Evolutionary conservation across 2,113 vertebrate species (phyloP), one percentile per base, ranked within the genome.

Genomic region (Ctenomys sociabilis): DNA sequence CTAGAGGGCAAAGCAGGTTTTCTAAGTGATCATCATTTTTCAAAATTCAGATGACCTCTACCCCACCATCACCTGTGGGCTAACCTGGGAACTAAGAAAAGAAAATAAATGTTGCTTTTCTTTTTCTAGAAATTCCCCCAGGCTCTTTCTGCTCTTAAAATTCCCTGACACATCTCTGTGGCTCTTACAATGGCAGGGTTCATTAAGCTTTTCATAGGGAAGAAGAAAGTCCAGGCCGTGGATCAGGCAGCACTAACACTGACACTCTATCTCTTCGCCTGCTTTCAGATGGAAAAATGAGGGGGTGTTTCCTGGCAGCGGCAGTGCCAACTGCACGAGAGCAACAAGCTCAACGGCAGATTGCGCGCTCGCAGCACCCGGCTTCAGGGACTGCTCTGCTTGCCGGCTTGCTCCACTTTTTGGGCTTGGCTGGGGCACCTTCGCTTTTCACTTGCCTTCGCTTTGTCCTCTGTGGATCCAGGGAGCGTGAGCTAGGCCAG

Each of bases 241-340:
- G 93, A 57, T 32, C 59, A 26, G 95, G 78, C 94, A 94, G 91
- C 63, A 93, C 95, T 96, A 95, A 92, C 13, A 17, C 64, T 35
- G 88, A 64, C 11, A n/a, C 54, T 11, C 11, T 40, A 8, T 80
- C n/a, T 37, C 73, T 43, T 64, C 82, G 83, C 82, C 75, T 77
- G 94, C 86, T 45, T 85, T 80, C 70, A 5, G 93, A 93, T 57
- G 85, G 94, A 75, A 84, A n/a, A 81, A 91, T 93, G 89, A 94
- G 97, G 89, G 86, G 93, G 97, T 30, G 93, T 93, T 30, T 97
- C 78, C 89, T 97, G 97, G 97, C 94, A 95, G 73, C 66, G 0
- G 1, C 0, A 0, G 45, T 96, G 97, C 97, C 97, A 96, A 96
- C 96, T 95, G 97, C 77, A 82, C 68, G 45, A 72, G 61, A 95